Percentiles rank a stretch among this genome's conserved stretches.
phyloP scores from a whole-genome alignment of 2,888 invertebrate species.

The Lasioglossum marginatum region DNA sequence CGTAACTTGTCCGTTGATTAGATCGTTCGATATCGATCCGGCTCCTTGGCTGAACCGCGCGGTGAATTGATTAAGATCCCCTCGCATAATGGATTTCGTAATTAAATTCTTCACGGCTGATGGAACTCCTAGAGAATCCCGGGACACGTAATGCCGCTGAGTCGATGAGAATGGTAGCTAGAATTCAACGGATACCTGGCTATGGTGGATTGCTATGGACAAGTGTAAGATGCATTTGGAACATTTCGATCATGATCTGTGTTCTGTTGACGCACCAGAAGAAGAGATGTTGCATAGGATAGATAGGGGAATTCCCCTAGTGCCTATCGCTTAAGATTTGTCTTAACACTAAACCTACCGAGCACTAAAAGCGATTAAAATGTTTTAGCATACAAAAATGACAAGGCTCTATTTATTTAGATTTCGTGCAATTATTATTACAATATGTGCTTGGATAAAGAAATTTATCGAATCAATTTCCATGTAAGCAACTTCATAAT shows the following conservation, averaged over 20 bases:
- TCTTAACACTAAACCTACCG: too few relatives aligned
- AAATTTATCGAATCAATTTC: too few relatives aligned
- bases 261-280: neutral
- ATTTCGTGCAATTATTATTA: too few relatives aligned
- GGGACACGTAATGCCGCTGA: neutral
- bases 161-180: neutral
- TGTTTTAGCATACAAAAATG: too few relatives aligned
- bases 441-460: too few relatives aligned
- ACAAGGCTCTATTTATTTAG: too few relatives aligned
- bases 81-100: constrained; percentile 22
- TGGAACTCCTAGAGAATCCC: constrained; percentile 19
- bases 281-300: neutral
- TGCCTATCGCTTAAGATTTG: too few relatives aligned
- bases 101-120: constrained; percentile 34
- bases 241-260: neutral
- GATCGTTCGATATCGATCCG: constrained; percentile 19
- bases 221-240: neutral
- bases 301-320: too few relatives aligned
- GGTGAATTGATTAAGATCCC: constrained; percentile 14
- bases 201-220: neutral
- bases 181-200: neutral
- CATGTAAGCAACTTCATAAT: too few relatives aligned
- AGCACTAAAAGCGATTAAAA: too few relatives aligned
- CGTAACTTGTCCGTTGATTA: constrained; percentile 26
- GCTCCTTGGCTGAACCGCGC: neutral